phyloP scores from a whole-genome alignment of 2,888 invertebrate genomes.

The Scaptomyza polygonia region DNA sequence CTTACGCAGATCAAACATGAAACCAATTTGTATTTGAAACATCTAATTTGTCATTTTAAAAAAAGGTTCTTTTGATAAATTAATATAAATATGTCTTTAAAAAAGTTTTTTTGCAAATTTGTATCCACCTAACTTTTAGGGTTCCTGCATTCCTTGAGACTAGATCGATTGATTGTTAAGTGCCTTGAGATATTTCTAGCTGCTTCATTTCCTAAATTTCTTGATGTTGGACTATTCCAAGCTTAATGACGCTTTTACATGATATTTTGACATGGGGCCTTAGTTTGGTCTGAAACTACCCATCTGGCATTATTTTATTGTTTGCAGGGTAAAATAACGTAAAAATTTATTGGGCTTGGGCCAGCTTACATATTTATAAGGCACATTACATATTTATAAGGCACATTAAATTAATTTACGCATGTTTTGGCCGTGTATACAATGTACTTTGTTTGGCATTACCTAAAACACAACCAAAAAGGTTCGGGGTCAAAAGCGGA shows the following conservation, averaged over 20 bases:
- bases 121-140: background rate
- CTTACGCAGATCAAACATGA: background rate
- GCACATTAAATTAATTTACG: slow-evolving; percentile 80
- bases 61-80: background rate
- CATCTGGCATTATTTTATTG: background rate
- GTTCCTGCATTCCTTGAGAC: background rate
- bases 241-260: background rate
- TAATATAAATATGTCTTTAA: background rate
- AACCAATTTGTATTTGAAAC: background rate
- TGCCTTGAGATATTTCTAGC: no score
- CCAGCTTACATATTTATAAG: slow-evolving; percentile 46
- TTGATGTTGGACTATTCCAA: no score
- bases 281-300: background rate
- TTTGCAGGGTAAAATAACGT: slow-evolving; percentile 42
- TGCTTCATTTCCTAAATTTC: background rate
- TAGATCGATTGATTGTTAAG: no score
- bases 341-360: slow-evolving; percentile 67
- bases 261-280: background rate
- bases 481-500: slow-evolving; percentile 18
- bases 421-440: slow-evolving; percentile 66
- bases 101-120: background rate
- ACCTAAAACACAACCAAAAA: slow-evolving; percentile 17
- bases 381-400: slow-evolving; percentile 80
- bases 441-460: slow-evolving; percentile 43
- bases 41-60: background rate